phyloP scores from a whole-genome alignment of 2,113 vertebrate genomes.

The Desmodus rotundus region DNA sequence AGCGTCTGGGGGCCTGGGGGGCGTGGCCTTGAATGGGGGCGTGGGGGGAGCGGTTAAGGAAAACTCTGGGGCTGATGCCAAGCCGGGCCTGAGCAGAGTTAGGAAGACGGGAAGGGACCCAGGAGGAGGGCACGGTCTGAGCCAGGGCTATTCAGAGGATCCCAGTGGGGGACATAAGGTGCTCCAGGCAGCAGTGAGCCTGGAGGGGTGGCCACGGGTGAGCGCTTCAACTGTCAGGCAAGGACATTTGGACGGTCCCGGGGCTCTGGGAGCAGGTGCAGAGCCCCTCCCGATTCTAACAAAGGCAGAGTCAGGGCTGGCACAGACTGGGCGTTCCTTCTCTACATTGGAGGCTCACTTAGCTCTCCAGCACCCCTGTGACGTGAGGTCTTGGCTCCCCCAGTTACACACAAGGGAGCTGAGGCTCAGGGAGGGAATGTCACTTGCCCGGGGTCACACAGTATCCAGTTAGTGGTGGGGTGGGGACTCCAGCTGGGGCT shows the following conservation, averaged over 20 bases:
- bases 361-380: accelerated
- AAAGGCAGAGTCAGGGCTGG: accelerated
- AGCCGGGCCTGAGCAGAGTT: accelerated
- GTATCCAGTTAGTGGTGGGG: accelerated
- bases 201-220: accelerated
- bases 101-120: accelerated
- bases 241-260: accelerated
- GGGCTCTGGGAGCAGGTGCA: accelerated
- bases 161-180: accelerated
- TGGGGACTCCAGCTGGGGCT: no score
- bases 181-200: background rate
- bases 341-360: accelerated
- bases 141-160: background rate
- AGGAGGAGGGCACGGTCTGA: background rate
- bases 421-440: background rate
- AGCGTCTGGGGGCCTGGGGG: background rate
- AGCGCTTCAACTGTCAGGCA: accelerated
- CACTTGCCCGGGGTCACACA: background rate
- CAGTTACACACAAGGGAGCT: background rate
- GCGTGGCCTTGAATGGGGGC: background rate
- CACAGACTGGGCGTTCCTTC: accelerated
- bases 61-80: background rate
- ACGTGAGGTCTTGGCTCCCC: accelerated
- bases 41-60: no score
- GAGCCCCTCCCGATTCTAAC: background rate